phyloP scores from a whole-genome alignment of 64 coral and sea anemone genomes.

The Pocillopora verrucosa region DNA sequence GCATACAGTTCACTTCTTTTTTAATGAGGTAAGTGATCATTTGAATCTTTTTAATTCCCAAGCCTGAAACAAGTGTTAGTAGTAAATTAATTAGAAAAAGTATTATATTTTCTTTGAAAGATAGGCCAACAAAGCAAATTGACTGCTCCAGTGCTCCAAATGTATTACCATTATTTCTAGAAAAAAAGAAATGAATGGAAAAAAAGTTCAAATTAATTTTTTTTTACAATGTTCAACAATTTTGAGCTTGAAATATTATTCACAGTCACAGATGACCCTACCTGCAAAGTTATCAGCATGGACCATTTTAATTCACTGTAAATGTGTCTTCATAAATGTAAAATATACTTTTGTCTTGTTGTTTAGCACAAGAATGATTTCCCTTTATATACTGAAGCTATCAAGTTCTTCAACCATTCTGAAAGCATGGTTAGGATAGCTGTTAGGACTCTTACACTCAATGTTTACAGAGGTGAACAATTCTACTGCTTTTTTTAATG shows the following conservation, averaged over 20 bases:
- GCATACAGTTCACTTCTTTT: slow-evolving; percentile 97
- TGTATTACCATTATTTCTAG: no score
- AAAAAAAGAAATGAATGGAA: no score
- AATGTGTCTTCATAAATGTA: neutral
- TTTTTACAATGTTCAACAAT: no score
- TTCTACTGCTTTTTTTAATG: neutral
- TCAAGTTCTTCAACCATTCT: slow-evolving; percentile 97
- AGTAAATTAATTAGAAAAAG: neutral
- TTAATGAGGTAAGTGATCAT: slow-evolving; percentile 84
- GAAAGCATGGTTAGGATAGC: slow-evolving; percentile 99
- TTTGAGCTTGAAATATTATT: no score
- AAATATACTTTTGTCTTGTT: neutral
- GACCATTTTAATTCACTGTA: neutral
- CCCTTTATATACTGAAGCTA: slow-evolving; percentile 92
- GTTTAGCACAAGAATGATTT: slow-evolving; percentile 97
- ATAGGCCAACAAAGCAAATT: neutral
- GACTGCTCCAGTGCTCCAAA: no score
- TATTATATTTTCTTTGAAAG: neutral
- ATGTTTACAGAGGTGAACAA: slow-evolving; percentile 91
- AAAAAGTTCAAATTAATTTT: no score
- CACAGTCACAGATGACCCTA: no score
- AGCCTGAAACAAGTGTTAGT: neutral
- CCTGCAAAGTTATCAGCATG: no score
- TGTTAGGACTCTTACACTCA: slow-evolving; percentile 85
- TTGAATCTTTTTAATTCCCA: neutral